phyloP scores from a whole-genome alignment of 2,113 vertebrate species.

The Protobothrops flavoviridis region DNA sequence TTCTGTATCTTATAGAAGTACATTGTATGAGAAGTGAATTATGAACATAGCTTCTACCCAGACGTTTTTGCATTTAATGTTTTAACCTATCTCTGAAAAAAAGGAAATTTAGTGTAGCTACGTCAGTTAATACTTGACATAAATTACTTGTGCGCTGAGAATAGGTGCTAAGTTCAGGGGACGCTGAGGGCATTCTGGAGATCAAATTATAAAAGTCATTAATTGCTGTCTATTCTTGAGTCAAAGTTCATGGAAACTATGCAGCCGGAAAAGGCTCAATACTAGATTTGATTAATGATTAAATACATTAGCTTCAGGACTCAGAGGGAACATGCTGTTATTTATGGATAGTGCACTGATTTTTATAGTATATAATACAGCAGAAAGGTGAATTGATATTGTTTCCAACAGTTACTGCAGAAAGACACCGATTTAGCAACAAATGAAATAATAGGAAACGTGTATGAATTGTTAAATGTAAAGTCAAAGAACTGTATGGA shows the following conservation, averaged over 20 bases:
- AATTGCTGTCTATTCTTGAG: slow-evolving; percentile 14
- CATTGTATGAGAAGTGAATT: neutral
- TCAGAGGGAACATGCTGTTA: neutral
- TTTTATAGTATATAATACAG: neutral
- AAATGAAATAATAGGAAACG: neutral
- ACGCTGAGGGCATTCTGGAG: neutral
- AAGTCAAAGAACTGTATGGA: neutral
- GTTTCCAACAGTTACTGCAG: neutral
- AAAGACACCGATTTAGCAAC: neutral
- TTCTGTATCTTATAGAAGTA: slow-evolving; percentile 1
- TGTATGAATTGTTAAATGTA: neutral
- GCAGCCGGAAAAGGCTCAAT: fast-evolving
- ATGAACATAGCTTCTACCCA: neutral
- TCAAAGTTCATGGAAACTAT: neutral
- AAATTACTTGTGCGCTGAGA: neutral
- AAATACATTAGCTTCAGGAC: neutral
- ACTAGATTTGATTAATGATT: neutral
- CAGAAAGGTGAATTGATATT: fast-evolving
- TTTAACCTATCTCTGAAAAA: slow-evolving; percentile 12
- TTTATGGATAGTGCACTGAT: slow-evolving; percentile 25
- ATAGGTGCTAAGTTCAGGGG: neutral
- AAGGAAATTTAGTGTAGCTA: neutral
- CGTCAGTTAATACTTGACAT: neutral
- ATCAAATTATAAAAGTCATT: neutral
- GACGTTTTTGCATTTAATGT: neutral